A percentile compares a stretch with the other conserved stretches of the same genome.
These are phyloP conservation scores for Papilio protenor DNA, from an alignment of 2,888 invertebrate genomes.

Conservation along the genomic window DNA sequence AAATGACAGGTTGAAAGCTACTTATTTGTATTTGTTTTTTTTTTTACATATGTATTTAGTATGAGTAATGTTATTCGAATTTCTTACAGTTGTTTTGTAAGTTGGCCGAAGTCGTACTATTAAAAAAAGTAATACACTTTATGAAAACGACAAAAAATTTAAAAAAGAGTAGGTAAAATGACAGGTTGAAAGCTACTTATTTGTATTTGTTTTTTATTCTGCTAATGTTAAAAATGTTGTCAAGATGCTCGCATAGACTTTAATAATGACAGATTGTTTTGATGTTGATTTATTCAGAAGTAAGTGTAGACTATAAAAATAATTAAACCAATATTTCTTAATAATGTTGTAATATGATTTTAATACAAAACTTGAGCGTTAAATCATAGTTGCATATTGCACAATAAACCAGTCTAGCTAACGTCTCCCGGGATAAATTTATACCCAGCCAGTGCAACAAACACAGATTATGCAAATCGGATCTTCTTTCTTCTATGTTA, in stretches of 20 bases:
- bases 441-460: constrained; percentile 17
- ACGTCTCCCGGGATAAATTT: constrained; percentile 30
- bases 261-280: neutral
- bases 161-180: neutral
- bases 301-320: neutral
- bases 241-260: neutral
- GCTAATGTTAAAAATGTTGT: neutral
- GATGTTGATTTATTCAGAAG: neutral
- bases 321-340: constrained; percentile 14
- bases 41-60: neutral
- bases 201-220: neutral
- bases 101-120: neutral
- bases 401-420: constrained; percentile 28
- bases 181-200: neutral
- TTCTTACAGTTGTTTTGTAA: neutral
- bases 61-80: neutral
- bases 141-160: too few species aligned
- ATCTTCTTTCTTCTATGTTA: constrained; percentile 12
- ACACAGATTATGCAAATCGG: constrained; percentile 28
- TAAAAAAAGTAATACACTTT: too few species aligned
- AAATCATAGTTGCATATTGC: constrained; percentile 29
- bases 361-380: constrained; percentile 16
- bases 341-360: constrained; percentile 4
- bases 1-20: neutral
- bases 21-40: neutral